Percentiles rank a stretch among this genome's conserved stretches.
phyloP scores from a whole-genome alignment of 1,140 invertebrate species.

The Gryllus bimaculatus region DNA sequence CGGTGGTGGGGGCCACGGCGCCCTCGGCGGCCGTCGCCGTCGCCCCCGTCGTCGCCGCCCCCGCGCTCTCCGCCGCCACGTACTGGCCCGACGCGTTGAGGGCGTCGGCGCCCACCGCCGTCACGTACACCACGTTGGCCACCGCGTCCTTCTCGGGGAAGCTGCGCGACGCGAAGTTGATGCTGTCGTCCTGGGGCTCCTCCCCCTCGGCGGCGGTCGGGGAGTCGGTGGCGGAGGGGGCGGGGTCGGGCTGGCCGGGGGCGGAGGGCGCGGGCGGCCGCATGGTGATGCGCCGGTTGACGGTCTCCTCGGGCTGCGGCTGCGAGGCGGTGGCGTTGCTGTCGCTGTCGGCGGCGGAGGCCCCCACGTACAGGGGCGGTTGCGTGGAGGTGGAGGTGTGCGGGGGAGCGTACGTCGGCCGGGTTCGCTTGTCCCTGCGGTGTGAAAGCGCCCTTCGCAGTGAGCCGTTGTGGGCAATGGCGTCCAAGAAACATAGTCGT shows the following conservation, averaged over 20 bases:
- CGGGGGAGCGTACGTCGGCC: neutral
- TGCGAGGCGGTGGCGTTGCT: neutral
- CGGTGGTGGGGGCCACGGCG: no score
- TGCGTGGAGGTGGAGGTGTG: neutral
- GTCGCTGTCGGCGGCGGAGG: neutral
- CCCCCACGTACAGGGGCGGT: neutral
- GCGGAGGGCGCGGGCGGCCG: neutral
- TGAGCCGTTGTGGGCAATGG: no score
- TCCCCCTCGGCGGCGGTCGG: neutral
- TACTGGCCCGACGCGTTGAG: neutral
- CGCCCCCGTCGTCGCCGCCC: neutral
- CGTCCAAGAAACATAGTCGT: no score
- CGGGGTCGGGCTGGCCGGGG: neutral
- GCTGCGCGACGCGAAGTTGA: slow-evolving; percentile 12
- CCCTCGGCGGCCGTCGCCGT: neutral
- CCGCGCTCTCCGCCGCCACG: no score
- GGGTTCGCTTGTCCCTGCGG: neutral
- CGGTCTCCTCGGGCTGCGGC: neutral
- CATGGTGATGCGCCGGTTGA: neutral
- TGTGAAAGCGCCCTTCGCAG: no score
- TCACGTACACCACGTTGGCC: slow-evolving; percentile 19
- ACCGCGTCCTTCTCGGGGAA: slow-evolving; percentile 10
- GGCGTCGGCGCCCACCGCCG: slow-evolving; percentile 10
- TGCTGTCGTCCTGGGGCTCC: slow-evolving; percentile 4
- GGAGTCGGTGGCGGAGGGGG: neutral